Evolutionary conservation across 1,140 invertebrate genomes (phyloP).

Genomic region (Sycobia sp.): DNA sequence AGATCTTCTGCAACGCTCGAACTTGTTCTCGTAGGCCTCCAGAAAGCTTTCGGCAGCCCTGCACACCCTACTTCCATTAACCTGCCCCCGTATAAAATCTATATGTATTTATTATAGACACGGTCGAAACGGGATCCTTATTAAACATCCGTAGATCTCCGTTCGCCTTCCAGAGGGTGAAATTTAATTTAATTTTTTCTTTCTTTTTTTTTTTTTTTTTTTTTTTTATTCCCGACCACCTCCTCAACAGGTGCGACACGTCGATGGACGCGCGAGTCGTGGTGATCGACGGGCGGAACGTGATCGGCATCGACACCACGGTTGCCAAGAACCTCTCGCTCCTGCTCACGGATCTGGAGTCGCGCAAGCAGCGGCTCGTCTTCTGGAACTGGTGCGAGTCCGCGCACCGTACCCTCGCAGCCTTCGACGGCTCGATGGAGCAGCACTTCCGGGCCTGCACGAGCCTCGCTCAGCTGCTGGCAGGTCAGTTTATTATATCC

Average conservation of each 20-base stretch:
- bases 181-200: too few relatives aligned
- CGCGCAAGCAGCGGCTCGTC: conserved; percentile 49
- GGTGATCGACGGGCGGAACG: conserved; percentile 68
- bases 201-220: too few relatives aligned
- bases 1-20: too few relatives aligned
- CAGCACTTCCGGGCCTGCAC: conserved; percentile 43
- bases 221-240: too few relatives aligned
- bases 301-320: conserved; percentile 68
- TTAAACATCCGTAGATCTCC: too few relatives aligned
- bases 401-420: conserved; percentile 42
- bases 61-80: too few relatives aligned
- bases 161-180: too few relatives aligned
- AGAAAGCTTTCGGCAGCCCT: too few relatives aligned
- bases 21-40: too few relatives aligned
- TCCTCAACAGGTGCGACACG: conserved; percentile 49
- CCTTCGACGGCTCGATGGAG: conserved; percentile 45
- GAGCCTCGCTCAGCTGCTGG: conserved; percentile 44
- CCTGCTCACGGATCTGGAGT: conserved; percentile 49
- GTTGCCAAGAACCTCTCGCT: conserved; percentile 63
- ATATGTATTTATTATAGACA: too few relatives aligned
- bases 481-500: conserved; percentile 38
- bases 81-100: too few relatives aligned
- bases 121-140: too few relatives aligned
- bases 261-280: conserved; percentile 53
- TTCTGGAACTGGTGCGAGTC: conserved; percentile 59